These are phyloP conservation scores for Fissipunctia ypsillon DNA, from an alignment of 2,888 invertebrate species.

Conservation along the genomic window DNA sequence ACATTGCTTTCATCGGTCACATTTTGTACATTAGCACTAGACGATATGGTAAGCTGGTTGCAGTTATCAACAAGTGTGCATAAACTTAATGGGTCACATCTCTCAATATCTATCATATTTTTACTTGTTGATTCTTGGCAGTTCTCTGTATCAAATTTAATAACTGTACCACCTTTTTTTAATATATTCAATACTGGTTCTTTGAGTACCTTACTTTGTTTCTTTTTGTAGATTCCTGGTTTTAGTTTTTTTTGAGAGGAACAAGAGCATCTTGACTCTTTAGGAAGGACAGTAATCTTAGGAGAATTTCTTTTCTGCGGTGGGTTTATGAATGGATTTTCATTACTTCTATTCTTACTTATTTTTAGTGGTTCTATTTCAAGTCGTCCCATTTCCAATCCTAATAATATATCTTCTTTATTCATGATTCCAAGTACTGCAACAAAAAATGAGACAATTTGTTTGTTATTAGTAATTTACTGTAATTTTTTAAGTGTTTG, in stretches of 20 bases:
- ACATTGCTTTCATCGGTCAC: constrained; percentile 68
- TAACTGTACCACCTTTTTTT: constrained; percentile 70
- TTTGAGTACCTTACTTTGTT: constrained; percentile 87
- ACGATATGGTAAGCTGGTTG: constrained; percentile 85
- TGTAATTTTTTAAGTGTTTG: not conserved
- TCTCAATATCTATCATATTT: constrained; percentile 62
- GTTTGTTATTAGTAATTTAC: not conserved
- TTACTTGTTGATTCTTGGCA: constrained; percentile 65
- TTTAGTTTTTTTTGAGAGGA: constrained; percentile 73
- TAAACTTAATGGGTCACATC: constrained; percentile 79
- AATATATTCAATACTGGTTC: constrained; percentile 90
- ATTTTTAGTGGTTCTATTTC: constrained; percentile 89
- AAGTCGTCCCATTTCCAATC: constrained; percentile 89
- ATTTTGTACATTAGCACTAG: constrained; percentile 69
- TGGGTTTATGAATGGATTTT: constrained; percentile 79
- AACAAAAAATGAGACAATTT: constrained; percentile 42
- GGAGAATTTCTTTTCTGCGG: constrained; percentile 59
- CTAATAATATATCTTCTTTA: constrained; percentile 87
- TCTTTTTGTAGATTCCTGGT: constrained; percentile 81
- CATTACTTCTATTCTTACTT: constrained; percentile 73
- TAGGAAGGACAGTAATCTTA: constrained; percentile 67
- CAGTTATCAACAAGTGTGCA: constrained; percentile 85
- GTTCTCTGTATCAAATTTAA: constrained; percentile 64
- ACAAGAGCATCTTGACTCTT: constrained; percentile 79
- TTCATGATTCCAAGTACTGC: constrained; percentile 77